Evolutionary conservation across 2,113 vertebrate species (phyloP).

Genomic region (Catharus bicknelli): DNA sequence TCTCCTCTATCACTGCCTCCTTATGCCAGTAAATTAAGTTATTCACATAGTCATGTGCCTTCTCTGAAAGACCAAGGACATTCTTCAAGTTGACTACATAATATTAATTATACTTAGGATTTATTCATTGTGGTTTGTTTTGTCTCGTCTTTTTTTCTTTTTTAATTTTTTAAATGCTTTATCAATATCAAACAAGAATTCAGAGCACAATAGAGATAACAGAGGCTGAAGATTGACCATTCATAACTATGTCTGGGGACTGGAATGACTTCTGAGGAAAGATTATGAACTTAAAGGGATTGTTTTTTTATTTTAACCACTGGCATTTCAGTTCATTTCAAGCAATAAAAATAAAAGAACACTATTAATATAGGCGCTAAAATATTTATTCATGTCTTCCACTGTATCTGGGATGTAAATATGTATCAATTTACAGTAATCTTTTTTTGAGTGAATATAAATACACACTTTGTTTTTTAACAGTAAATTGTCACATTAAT

Average conservation of each 20-base stretch:
- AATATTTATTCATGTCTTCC: background rate
- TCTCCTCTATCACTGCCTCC: background rate
- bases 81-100: background rate
- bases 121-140: background rate
- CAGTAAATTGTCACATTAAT: background rate
- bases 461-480: background rate
- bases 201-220: background rate
- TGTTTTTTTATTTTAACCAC: background rate
- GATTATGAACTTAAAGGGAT: background rate
- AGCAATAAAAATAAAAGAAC: background rate
- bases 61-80: background rate
- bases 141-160: background rate
- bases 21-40: constrained; percentile 22
- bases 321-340: background rate
- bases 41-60: background rate
- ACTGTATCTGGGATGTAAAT: background rate
- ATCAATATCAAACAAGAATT: background rate
- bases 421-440: background rate
- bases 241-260: background rate
- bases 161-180: background rate
- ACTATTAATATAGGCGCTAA: background rate
- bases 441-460: background rate
- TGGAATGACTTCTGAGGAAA: background rate
- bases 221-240: background rate
- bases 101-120: background rate